phyloP scores from a whole-genome alignment of 2,113 vertebrate genomes.

The Myotis lucifugus region DNA sequence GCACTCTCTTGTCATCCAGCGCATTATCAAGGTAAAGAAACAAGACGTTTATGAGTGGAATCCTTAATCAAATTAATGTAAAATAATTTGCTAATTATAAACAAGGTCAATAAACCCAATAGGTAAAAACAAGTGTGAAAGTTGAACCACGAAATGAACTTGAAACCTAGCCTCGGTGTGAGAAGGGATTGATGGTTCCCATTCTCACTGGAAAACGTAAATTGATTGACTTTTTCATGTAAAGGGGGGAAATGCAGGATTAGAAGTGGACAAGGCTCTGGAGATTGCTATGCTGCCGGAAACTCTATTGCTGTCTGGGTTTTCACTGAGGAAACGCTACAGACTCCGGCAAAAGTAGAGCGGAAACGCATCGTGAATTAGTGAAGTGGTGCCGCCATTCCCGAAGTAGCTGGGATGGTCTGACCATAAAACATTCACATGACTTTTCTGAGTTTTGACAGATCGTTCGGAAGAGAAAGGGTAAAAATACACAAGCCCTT shows the following conservation, averaged over 20 bases:
- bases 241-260: not conserved
- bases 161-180: not conserved
- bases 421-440: slow-evolving; percentile 82
- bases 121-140: not conserved
- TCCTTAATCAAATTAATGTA: not conserved
- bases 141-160: not conserved
- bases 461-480: slow-evolving; percentile 74
- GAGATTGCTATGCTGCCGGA: slow-evolving; percentile 18
- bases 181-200: not conserved
- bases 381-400: slow-evolving; percentile 77
- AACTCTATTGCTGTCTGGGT: slow-evolving; percentile 36
- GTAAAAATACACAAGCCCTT: slow-evolving; percentile 69
- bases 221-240: slow-evolving; percentile 27
- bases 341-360: slow-evolving; percentile 69
- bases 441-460: slow-evolving; percentile 77
- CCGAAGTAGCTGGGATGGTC: slow-evolving; percentile 60
- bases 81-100: slow-evolving; percentile 1
- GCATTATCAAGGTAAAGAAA: not conserved
- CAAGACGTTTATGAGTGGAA: not conserved
- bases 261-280: slow-evolving; percentile 5
- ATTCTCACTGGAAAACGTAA: not conserved
- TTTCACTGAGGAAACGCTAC: slow-evolving; percentile 58
- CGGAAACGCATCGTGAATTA: slow-evolving; percentile 83
- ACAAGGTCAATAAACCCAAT: not conserved
- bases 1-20: not conserved